These are phyloP conservation scores for Emys orbicularis DNA, from an alignment of 2,797 vertebrate species.

Conservation along the genomic window DNA sequence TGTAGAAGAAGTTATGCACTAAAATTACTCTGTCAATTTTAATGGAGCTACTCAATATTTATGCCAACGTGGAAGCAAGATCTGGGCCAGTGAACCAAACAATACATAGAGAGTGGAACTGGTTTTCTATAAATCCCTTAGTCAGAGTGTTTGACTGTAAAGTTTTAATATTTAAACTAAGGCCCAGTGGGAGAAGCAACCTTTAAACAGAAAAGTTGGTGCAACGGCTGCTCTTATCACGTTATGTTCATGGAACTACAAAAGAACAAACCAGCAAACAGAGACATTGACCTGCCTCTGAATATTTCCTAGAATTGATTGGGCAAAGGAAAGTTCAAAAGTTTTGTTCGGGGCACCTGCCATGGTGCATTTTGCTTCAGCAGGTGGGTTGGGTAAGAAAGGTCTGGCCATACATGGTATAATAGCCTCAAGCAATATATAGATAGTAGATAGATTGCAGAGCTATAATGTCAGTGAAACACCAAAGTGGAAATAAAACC, in stretches of 20 bases:
- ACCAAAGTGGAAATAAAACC: not conserved
- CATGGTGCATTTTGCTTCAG: not conserved
- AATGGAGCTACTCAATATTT: not conserved
- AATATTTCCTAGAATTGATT: conserved; percentile 57
- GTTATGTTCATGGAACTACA: not conserved
- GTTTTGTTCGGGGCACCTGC: conserved; percentile 20
- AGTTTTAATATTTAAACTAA: not conserved
- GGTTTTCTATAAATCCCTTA: not conserved
- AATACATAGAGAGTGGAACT: not conserved
- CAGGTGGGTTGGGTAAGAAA: not conserved
- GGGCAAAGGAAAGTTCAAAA: conserved; percentile 50
- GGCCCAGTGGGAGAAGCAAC: not conserved
- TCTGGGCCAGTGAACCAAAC: not conserved
- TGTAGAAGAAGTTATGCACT: not conserved
- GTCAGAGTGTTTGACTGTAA: not conserved
- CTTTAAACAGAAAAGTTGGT: not conserved
- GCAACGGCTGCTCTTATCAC: not conserved
- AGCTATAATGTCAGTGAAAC: not conserved
- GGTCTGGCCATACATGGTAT: accelerated
- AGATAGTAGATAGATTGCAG: accelerated
- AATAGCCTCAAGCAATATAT: not conserved
- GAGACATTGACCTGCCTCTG: not conserved
- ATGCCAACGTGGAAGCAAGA: not conserved
- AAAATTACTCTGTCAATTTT: not conserved
- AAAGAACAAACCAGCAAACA: conserved; percentile 25